phyloP scores from a whole-genome alignment of 2,888 invertebrate genomes.

The Sminthurides aquaticus region DNA sequence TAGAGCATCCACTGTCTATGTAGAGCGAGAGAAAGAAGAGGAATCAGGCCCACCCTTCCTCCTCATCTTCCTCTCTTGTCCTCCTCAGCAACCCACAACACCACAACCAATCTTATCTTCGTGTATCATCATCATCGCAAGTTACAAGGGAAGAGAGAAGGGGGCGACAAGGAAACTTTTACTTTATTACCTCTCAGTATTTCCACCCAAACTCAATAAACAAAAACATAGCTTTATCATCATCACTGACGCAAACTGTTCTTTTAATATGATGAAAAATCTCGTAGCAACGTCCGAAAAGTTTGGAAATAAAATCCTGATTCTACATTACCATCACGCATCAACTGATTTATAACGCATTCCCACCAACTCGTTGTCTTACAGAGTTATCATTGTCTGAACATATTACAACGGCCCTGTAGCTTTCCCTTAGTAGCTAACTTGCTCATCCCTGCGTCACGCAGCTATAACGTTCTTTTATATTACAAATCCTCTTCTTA shows the following conservation, averaged over 20 bases:
- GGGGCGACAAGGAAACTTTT: neutral
- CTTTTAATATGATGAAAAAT: neutral
- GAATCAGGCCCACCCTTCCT: neutral
- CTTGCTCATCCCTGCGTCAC: too few species aligned
- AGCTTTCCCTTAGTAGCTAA: too few species aligned
- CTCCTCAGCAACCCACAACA: neutral
- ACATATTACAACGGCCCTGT: too few species aligned
- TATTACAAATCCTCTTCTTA: too few species aligned
- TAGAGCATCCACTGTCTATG: too few species aligned
- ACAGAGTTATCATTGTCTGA: too few species aligned
- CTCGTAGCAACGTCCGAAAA: neutral
- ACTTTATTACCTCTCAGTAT: neutral
- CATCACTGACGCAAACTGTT: neutral
- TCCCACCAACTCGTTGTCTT: too few species aligned
- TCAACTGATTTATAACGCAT: neutral
- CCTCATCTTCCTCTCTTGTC: neutral
- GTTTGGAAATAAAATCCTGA: neutral
- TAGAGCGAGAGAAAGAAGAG: neutral
- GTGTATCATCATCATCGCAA: neutral
- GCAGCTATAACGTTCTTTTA: too few species aligned
- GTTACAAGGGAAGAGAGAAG: neutral
- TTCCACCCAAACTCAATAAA: neutral
- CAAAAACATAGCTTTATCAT: neutral
- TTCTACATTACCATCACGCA: neutral
- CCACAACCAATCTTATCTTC: neutral